A percentile compares a stretch with the other conserved stretches of the same genome.
Conservation (phyloP, 2,888 invertebrate genomes). For the Cenopis cana region DNA sequence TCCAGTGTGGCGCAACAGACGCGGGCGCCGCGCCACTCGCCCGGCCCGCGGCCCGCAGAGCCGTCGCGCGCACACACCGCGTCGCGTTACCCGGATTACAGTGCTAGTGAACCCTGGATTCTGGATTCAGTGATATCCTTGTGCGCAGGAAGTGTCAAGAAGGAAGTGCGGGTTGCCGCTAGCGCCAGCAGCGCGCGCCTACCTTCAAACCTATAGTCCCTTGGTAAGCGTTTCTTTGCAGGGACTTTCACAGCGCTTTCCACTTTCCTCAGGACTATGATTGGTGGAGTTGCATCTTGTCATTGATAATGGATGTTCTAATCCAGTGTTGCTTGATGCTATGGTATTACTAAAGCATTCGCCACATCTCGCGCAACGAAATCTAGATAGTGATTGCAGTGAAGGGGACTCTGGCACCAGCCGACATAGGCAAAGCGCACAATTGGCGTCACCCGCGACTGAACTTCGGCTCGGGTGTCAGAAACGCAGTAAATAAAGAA, state of each 20-base stretch:
- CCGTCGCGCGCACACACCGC: conserved; percentile 47
- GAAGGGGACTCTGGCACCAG: conserved; percentile 67
- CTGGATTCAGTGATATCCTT: conserved; percentile 63
- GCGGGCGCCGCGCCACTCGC: conserved; percentile 81
- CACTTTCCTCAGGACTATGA: conserved; percentile 26
- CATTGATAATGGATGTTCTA: conserved; percentile 9
- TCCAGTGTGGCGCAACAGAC: conserved; percentile 83
- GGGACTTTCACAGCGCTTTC: conserved; percentile 30
- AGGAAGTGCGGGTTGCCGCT: conserved; percentile 76
- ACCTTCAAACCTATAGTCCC: conserved; percentile 63
- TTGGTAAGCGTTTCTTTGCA: conserved; percentile 59
- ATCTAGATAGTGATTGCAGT: conserved; percentile 63
- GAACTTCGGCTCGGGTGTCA: conserved; percentile 78
- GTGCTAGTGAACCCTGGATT: conserved; percentile 58
- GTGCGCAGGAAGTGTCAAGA: conserved; percentile 78
- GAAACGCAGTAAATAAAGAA: conserved; percentile 82
- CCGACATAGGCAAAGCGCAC: conserved; percentile 64
- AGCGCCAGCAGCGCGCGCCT: conserved; percentile 77
- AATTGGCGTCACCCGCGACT: conserved; percentile 69
- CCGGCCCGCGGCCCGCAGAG: conserved; percentile 62
- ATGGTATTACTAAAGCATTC: conserved; percentile 35
- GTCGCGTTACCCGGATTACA: conserved; percentile 81
- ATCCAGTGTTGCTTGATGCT: conserved; percentile 12
- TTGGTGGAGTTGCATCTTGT: conserved; percentile 7
- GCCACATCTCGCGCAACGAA: conserved; percentile 52